Evolutionary conservation across 92 coral and sea anemone species (phyloP).

Genomic region (Muricea muricata): DNA sequence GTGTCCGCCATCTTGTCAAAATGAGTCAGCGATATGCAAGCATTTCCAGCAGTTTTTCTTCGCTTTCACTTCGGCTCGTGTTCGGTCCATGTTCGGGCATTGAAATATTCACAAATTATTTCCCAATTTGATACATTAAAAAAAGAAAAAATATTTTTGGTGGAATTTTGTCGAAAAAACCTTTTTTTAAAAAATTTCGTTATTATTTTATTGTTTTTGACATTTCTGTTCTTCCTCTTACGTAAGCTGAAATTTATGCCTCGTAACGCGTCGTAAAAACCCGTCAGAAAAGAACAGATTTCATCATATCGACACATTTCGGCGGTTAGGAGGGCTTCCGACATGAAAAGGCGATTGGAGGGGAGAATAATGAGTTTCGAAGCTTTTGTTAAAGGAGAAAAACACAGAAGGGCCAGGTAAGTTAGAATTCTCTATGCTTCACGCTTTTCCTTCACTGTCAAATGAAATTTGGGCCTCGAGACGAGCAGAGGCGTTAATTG

Average conservation of each 20-base stretch:
- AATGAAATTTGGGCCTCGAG: not conserved
- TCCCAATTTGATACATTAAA: slow-evolving; percentile 1
- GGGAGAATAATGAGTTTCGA: not conserved
- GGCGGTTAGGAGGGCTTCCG: too few species aligned
- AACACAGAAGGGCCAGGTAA: not conserved
- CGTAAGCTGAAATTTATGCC: not conserved
- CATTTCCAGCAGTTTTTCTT: not conserved
- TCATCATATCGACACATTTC: not conserved
- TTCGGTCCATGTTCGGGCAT: not conserved
- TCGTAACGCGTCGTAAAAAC: not conserved
- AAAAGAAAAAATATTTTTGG: not conserved
- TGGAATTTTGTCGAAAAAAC: not conserved
- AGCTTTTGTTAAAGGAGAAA: not conserved
- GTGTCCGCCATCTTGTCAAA: slow-evolving; percentile 31
- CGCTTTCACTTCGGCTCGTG: not conserved
- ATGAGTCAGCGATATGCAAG: not conserved
- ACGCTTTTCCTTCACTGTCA: not conserved
- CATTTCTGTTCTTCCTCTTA: not conserved
- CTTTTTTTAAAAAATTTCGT: not conserved
- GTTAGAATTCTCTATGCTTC: not conserved
- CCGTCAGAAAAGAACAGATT: not conserved
- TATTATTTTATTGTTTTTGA: not conserved
- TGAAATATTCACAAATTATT: not conserved
- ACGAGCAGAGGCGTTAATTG: not conserved
- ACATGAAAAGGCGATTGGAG: too few species aligned